Evolutionary conservation across 2,113 vertebrate genomes (phyloP), one percentile per base, ranked within the genome.

Genomic region (Chloropsis cyanopogon): DNA sequence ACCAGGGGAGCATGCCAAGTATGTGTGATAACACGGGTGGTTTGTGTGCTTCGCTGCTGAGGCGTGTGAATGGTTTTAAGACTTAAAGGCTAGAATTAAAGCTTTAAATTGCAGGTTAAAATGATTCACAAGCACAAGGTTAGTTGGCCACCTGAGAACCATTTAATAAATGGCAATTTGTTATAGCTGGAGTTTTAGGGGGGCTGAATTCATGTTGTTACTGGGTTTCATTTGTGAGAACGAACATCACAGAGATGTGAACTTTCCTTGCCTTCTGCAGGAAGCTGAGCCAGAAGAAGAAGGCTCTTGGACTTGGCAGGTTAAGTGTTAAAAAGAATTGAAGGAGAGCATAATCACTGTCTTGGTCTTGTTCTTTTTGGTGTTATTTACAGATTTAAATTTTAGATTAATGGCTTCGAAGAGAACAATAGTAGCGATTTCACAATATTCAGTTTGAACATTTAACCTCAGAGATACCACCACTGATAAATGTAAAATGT

Each of bases 1-100:
- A 2, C 14, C 8, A 4, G 21, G 57, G 46, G 10, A 28, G 12
- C 1, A 0, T 4, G 25, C 7, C 3, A 22, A 24, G 26, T 6
- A 0, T 6, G 21, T 11, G 60, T 14, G 47, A 8, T 77, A 60
- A 28, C 26, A 6, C 1, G 4, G 7, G 2, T n/a, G 20, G 23
- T 41, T 53, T 33, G 35, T 37, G 9, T 20, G 35, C 49, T 14
- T 33, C 17, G 0, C 18, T 29, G 61, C 3, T 4, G 44, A 52
- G 46, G 23, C 7, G 19, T 61, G 52, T 16, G 26, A 1, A 1
- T 11, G 52, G 13, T 8, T 50, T 46, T 37, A 35, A 28, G 46
- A 73, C 52, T 54, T 11, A 29, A 80, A 63, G 50, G 26, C 59
- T 56, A 10, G 54, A 47, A 72, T 39, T 11, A 42, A 65, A 42